Evolutionary conservation across 2,888 invertebrate species (phyloP), one percentile per base, ranked within the genome.

Genomic region (Uropetala carovei): DNA sequence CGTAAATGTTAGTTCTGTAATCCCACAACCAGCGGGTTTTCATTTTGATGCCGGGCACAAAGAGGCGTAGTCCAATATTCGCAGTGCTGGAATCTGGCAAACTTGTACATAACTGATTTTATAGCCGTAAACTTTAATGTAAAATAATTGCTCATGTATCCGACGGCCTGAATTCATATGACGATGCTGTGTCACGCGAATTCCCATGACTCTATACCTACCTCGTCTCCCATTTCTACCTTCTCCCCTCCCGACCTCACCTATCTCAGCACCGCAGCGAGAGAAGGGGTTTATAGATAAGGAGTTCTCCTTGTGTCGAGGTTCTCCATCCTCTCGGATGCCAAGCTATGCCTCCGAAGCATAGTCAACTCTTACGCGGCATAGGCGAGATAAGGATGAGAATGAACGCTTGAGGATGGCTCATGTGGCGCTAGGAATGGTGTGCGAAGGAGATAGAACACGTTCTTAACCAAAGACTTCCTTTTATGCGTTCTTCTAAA

Each of bases 241-340:
- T 43, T 43, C 43, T 75, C 75, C 7, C 27, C 9, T 75, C 22
- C 27, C n/a, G 10, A 22, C 2, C 75, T 75, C 68, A 68, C 68
- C 75, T 75, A 27, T 27, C 22, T 75, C 75, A 75, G 75, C 75
- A 13, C 27, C 9, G 22, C 68, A 68, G 22, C 9, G 68, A 68
- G 68, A 68, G 68, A 68, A 68, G 68, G 68, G 22, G 68, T 68
- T 68, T 68, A 75, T 75, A 75, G 75, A 75, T 75, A 75, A 75
- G 75, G 27, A 27, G 22, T 68, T 22, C 16, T 68, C n/a, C n/a
- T 22, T n/a, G 68, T 75, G 22, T 75, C 10, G 10, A 75, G 75
- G 75, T 27, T 27, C 18, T 68, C 22, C 68, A n/a, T 3, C 68
- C 75, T 75, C 75, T 75, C 75, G 75, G 27, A 27, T 75, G 75